A percentile compares a stretch with the other conserved stretches of the same genome.
These are phyloP conservation scores for Phycodurus eques DNA, from an alignment of 2,113 vertebrate genomes.

Conservation along the genomic window DNA sequence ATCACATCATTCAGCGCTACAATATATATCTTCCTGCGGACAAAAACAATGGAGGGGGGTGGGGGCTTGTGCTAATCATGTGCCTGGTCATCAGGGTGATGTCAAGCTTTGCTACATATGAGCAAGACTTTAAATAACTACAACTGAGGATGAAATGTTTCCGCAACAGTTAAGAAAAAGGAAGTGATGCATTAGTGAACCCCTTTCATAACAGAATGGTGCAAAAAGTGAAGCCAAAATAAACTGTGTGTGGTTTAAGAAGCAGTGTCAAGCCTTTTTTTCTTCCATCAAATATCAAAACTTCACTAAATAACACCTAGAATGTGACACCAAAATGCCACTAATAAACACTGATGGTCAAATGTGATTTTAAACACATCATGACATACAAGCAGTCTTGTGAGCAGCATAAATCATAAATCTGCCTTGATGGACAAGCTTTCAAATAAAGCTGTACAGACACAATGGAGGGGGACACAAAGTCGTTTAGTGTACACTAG, in stretches of 20 bases:
- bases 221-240: neutral
- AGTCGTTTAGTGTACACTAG: too few relatives aligned
- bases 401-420: neutral
- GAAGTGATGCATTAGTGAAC: neutral
- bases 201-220: neutral
- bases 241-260: neutral
- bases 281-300: neutral
- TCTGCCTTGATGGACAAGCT: neutral
- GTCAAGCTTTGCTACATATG: slow-evolving; percentile 28
- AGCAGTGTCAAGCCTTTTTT: neutral
- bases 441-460: neutral
- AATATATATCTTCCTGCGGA: slow-evolving; percentile 16
- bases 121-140: neutral
- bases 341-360: neutral
- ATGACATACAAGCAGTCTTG: neutral
- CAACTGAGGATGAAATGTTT: slow-evolving; percentile 1
- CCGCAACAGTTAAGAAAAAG: neutral
- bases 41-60: neutral
- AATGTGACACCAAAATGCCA: neutral
- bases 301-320: neutral
- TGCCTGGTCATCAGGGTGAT: neutral
- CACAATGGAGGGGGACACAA: too few relatives aligned
- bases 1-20: neutral
- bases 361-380: neutral
- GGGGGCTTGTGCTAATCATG: slow-evolving; percentile 6